These are phyloP conservation scores for Brachymystax lenok DNA, from an alignment of 2,797 vertebrate species.

Conservation along the genomic window DNA sequence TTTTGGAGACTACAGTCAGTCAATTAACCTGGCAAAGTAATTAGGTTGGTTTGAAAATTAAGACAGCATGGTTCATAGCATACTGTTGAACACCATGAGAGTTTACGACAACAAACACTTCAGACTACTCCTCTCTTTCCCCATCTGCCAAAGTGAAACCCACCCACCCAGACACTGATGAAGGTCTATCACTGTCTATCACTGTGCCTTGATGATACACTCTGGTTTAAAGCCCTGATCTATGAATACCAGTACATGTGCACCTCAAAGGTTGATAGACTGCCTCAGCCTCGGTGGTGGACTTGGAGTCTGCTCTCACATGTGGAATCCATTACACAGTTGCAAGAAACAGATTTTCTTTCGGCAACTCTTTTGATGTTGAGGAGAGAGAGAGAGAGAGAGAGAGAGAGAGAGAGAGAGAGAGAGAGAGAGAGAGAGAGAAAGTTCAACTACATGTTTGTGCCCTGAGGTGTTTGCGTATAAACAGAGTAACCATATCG, in stretches of 20 bases:
- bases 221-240: slow-evolving; percentile 43
- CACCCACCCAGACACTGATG: slow-evolving; percentile 21
- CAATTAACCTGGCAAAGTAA: neutral
- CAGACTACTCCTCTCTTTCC: slow-evolving; percentile 21
- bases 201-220: slow-evolving; percentile 16
- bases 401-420: slow-evolving; percentile 18
- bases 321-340: slow-evolving; percentile 58
- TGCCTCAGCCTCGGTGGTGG: slow-evolving; percentile 24
- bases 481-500: slow-evolving; percentile 13
- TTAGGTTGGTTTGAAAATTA: slow-evolving; percentile 6
- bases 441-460: slow-evolving; percentile 39
- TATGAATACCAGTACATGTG: slow-evolving; percentile 37
- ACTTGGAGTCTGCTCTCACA: slow-evolving; percentile 33
- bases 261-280: slow-evolving; percentile 42
- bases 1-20: neutral
- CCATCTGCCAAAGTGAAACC: slow-evolving; percentile 20
- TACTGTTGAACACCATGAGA: slow-evolving; percentile 3
- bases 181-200: slow-evolving; percentile 30
- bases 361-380: slow-evolving; percentile 37
- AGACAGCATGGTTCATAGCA: slow-evolving; percentile 3
- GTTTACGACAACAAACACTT: neutral
- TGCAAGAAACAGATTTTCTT: slow-evolving; percentile 65
- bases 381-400: slow-evolving; percentile 33
- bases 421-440: slow-evolving; percentile 24
- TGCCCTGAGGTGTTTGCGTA: slow-evolving; percentile 22